phyloP scores from a whole-genome alignment of 2,113 vertebrate species.

The Cyphomyrus discorhynchus region DNA sequence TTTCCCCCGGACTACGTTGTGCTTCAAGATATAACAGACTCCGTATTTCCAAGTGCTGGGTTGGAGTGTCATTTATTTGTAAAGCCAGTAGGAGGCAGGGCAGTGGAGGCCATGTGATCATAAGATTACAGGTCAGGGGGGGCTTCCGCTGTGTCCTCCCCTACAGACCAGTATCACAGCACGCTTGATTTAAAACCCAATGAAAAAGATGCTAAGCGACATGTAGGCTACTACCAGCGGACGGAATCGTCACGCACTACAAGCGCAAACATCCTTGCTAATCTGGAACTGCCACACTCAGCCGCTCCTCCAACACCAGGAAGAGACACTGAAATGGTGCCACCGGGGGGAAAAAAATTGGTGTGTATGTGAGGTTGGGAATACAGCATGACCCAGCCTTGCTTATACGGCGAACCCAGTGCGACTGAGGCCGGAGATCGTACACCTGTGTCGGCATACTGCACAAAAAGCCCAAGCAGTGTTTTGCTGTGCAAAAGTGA shows the following conservation, averaged over 20 bases:
- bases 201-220: neutral
- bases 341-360: neutral
- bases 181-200: neutral
- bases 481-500: neutral
- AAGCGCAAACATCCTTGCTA: neutral
- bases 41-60: neutral
- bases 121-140: neutral
- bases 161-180: neutral
- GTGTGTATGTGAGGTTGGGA: neutral
- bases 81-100: neutral
- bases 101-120: neutral
- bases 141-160: neutral
- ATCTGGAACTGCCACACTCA: neutral
- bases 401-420: neutral
- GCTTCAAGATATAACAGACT: neutral
- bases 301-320: neutral
- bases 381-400: neutral
- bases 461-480: neutral
- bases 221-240: neutral
- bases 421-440: neutral
- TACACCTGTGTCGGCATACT: neutral
- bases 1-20: neutral
- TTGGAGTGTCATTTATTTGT: neutral
- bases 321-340: neutral
- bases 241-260: neutral